Conservation (phyloP, 2,888 invertebrate genomes). For the Therioaphis trifolii region DNA sequence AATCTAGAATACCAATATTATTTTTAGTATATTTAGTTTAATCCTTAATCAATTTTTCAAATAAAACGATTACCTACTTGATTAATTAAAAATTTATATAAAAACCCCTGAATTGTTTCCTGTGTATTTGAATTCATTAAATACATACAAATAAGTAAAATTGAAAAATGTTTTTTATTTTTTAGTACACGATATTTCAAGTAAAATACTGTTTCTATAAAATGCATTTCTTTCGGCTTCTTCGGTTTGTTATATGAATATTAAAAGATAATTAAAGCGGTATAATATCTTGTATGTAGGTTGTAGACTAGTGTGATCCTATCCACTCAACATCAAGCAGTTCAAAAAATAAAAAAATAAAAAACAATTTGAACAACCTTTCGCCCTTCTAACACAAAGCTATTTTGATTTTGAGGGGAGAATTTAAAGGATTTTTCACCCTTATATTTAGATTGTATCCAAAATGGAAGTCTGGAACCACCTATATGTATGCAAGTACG, state of each 20-base stretch:
- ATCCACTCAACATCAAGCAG: too few relatives aligned
- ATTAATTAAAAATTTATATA: too few relatives aligned
- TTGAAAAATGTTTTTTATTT: too few relatives aligned
- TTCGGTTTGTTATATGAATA: background rate
- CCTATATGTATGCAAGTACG: background rate
- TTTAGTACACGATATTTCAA: too few relatives aligned
- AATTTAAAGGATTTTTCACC: slow-evolving; percentile 1
- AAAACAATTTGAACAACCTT: background rate
- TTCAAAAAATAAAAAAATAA: background rate
- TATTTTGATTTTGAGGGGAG: background rate
- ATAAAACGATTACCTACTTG: too few relatives aligned
- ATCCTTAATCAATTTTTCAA: too few relatives aligned
- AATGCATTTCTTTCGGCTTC: background rate
- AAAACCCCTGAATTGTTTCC: too few relatives aligned
- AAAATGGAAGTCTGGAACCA: background rate
- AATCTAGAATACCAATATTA: too few relatives aligned
- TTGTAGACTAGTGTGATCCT: background rate
- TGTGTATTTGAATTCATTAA: too few relatives aligned
- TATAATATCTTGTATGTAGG: background rate
- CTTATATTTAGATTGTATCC: background rate
- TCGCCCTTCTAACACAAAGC: background rate
- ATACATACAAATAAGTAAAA: too few relatives aligned
- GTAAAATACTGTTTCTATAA: too few relatives aligned
- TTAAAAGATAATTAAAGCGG: background rate
- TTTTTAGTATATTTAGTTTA: too few relatives aligned